These are phyloP conservation scores for Melanotaenia parkinsoni DNA, from an alignment of 2,797 vertebrate genomes.

Conservation along the genomic window DNA sequence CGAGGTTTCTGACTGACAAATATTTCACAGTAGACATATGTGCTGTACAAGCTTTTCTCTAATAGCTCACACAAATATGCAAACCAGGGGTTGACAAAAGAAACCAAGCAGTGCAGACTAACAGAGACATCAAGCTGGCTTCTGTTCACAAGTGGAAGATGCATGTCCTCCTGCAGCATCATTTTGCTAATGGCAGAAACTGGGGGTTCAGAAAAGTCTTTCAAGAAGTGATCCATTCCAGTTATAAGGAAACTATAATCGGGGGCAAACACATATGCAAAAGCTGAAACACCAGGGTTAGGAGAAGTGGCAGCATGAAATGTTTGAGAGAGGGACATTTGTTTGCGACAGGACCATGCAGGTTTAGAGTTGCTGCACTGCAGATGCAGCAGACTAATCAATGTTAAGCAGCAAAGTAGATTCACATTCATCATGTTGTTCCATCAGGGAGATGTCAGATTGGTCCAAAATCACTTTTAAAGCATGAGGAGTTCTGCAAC, in stretches of 20 bases:
- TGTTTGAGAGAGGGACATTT: constrained; percentile 1
- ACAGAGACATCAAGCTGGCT: constrained; percentile 6
- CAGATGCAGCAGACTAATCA: not conserved
- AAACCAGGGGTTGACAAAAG: not conserved
- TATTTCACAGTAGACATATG: not conserved
- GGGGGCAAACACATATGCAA: not conserved
- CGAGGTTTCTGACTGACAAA: not conserved
- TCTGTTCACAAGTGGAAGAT: constrained; percentile 12
- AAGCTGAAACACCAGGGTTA: not conserved
- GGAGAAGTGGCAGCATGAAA: constrained; percentile 1
- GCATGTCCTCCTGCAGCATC: constrained; percentile 5
- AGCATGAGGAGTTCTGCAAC: not conserved
- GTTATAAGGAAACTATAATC: constrained; percentile 1
- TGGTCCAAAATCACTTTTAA: not conserved
- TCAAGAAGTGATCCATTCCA: not conserved
- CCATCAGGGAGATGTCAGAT: not conserved
- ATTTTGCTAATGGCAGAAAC: constrained; percentile 11
- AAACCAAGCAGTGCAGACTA: not conserved
- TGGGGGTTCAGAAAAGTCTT: constrained; percentile 3
- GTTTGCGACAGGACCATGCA: not conserved
- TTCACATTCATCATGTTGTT: not conserved
- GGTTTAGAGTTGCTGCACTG: not conserved
- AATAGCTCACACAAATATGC: not conserved
- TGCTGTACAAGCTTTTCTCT: not conserved
- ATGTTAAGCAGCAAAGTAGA: not conserved